phyloP scores from a whole-genome alignment of 2,113 vertebrate species.

The Melanerpes aurifrons region DNA sequence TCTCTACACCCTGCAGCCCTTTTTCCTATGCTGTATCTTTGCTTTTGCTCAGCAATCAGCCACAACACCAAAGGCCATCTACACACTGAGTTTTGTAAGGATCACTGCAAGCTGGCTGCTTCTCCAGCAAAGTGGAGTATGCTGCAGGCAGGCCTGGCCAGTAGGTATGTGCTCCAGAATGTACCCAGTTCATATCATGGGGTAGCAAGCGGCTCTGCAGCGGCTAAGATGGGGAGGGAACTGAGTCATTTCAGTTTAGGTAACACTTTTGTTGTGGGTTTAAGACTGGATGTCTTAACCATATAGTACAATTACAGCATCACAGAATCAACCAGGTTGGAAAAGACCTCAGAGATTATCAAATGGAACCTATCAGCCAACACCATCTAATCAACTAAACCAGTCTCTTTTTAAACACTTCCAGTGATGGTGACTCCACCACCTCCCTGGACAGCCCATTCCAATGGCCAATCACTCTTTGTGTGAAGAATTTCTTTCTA shows the following conservation, averaged over 20 bases:
- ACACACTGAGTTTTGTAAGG: background rate
- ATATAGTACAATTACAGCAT: too few species aligned
- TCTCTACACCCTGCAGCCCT: background rate
- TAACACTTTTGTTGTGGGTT: too few species aligned
- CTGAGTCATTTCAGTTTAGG: background rate
- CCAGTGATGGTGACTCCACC: too few species aligned
- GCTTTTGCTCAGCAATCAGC: background rate
- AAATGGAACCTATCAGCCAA: too few species aligned
- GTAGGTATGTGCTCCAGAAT: background rate
- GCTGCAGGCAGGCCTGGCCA: background rate
- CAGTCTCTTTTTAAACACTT: too few species aligned
- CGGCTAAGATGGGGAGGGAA: background rate
- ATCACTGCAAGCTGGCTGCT: background rate
- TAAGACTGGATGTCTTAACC: too few species aligned
- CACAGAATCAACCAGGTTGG: too few species aligned
- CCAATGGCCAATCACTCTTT: too few species aligned
- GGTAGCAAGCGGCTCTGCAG: background rate
- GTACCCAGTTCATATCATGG: background rate
- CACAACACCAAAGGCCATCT: background rate
- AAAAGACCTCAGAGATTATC: too few species aligned
- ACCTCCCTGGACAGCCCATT: too few species aligned
- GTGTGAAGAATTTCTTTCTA: too few species aligned
- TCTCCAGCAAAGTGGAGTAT: background rate
- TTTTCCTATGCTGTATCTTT: background rate
- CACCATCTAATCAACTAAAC: too few species aligned